phyloP scores from a whole-genome alignment of 2,797 vertebrate species.

The Cottoperca gobio region DNA sequence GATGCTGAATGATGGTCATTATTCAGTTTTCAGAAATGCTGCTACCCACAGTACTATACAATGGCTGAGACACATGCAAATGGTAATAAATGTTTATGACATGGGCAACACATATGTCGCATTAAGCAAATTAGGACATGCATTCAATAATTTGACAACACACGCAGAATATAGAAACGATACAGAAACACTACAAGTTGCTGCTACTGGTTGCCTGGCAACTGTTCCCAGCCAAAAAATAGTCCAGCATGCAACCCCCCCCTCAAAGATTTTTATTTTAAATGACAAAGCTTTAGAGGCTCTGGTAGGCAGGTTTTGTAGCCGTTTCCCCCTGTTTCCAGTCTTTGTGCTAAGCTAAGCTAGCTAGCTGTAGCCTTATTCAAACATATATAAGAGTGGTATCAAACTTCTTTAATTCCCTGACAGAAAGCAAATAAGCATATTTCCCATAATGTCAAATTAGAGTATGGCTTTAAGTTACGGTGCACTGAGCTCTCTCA shows the following conservation, averaged over 20 bases:
- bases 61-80: neutral
- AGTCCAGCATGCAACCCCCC: neutral
- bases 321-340: neutral
- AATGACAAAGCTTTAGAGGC: neutral
- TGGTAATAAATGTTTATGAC: neutral
- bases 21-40: neutral
- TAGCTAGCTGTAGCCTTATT: neutral
- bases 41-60: neutral
- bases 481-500: neutral
- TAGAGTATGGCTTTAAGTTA: neutral
- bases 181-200: conserved; percentile 2
- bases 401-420: neutral
- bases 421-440: neutral
- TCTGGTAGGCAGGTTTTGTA: neutral
- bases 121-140: neutral
- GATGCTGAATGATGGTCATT: neutral
- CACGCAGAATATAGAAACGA: neutral
- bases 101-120: neutral
- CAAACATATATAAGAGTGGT: neutral
- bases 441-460: neutral
- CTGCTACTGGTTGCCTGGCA: conserved; percentile 22
- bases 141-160: neutral
- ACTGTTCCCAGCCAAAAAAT: neutral
- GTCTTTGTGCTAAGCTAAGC: neutral
- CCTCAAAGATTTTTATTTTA: no score